A percentile compares a stretch with the other conserved stretches of the same genome.
Conservation (phyloP, 2,888 invertebrate genomes). For the Crioceris asparagi region DNA sequence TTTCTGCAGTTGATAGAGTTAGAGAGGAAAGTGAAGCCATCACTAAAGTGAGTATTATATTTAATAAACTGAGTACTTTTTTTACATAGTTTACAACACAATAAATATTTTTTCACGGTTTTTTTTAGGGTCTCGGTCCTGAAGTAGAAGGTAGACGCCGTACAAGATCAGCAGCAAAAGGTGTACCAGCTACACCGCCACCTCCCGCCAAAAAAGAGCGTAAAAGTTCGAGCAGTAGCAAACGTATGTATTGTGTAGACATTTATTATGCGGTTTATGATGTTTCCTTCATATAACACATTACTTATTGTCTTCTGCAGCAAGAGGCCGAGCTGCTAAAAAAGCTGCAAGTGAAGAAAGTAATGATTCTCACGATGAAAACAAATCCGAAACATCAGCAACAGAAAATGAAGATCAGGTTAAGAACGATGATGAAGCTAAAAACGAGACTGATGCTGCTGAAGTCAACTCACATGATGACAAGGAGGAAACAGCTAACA, state of each 20-base stretch:
- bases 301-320: constrained; percentile 16
- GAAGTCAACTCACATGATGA: constrained; percentile 31
- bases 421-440: constrained; percentile 28
- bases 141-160: constrained; percentile 46
- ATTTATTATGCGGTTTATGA: not conserved
- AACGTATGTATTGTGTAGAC: constrained; percentile 9
- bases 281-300: not conserved
- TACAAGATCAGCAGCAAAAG: constrained; percentile 46
- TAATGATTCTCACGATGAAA: constrained; percentile 32
- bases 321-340: constrained; percentile 34
- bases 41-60: constrained; percentile 13
- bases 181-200: constrained; percentile 41
- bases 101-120: too few species aligned
- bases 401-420: constrained; percentile 30
- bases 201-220: constrained; percentile 45
- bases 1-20: constrained; percentile 40
- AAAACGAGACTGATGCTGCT: constrained; percentile 23
- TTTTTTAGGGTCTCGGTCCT: constrained; percentile 38
- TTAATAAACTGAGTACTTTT: not conserved
- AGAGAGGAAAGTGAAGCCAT: constrained; percentile 42
- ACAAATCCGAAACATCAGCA: constrained; percentile 27
- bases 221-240: constrained; percentile 25
- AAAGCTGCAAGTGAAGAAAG: constrained; percentile 28
- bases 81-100: not conserved
- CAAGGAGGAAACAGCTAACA: constrained; percentile 31